Evolutionary conservation across 2,888 invertebrate genomes (phyloP).

Genomic region (Lomographa bimaculata): DNA sequence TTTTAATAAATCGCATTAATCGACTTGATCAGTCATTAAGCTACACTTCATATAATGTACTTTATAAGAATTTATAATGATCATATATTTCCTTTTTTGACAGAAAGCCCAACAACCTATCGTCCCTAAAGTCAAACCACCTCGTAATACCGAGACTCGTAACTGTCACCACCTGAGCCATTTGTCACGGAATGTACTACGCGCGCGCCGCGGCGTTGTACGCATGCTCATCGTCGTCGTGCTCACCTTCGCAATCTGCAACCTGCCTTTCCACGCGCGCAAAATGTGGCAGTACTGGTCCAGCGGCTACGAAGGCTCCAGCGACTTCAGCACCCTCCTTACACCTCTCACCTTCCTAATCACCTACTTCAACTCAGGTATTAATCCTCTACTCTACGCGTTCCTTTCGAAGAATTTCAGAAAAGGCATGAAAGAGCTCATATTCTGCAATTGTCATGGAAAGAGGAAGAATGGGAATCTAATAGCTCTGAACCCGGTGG

Average conservation of each 20-base stretch:
- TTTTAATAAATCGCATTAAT: too few relatives aligned
- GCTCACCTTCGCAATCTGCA: conserved; percentile 93
- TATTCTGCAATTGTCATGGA: conserved; percentile 83
- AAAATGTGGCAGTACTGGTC: conserved; percentile 95
- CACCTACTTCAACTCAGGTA: conserved; percentile 94
- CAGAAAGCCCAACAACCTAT: conserved; percentile 42
- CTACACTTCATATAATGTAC: too few relatives aligned
- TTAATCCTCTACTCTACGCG: conserved; percentile 95
- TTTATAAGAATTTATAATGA: too few relatives aligned
- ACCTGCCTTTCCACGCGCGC: conserved; percentile 94
- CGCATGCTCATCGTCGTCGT: conserved; percentile 95
- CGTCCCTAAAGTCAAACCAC: conserved; percentile 57
- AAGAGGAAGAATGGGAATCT: conserved; percentile 71
- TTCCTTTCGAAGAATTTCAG: conserved; percentile 92
- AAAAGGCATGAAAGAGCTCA: conserved; percentile 92
- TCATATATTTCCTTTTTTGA: too few relatives aligned
- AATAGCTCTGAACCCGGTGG: conserved; percentile 71
- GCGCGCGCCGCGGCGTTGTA: conserved; percentile 93
- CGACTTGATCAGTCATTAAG: too few relatives aligned
- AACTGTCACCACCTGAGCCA: conserved; percentile 86
- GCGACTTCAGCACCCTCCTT: conserved; percentile 89
- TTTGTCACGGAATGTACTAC: conserved; percentile 89
- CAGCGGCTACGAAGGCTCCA: conserved; percentile 86
- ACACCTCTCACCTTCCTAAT: conserved; percentile 94
- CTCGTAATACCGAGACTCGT: conserved; percentile 67